A percentile compares a stretch with the other conserved stretches of the same genome.
These are phyloP conservation scores for Scortum barcoo DNA, from an alignment of 2,113 vertebrate species.

Conservation along the genomic window DNA sequence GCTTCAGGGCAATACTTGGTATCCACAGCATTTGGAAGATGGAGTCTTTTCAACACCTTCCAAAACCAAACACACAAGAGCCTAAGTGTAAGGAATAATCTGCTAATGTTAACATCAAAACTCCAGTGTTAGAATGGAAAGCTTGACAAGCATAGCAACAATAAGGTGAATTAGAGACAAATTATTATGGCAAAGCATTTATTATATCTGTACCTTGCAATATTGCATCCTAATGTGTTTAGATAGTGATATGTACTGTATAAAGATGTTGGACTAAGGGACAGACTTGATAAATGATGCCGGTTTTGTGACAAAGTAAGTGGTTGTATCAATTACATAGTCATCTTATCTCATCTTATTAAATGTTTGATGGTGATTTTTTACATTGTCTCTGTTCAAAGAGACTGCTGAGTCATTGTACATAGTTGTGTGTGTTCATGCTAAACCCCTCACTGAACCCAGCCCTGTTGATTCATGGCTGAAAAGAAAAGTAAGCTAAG, in stretches of 20 bases:
- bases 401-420: constrained; percentile 41
- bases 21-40: not conserved
- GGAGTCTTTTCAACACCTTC: not conserved
- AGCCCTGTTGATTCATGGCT: not conserved
- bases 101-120: not conserved
- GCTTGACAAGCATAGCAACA: not conserved
- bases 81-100: not conserved
- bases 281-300: not conserved
- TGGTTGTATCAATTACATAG: constrained; percentile 27
- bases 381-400: constrained; percentile 61
- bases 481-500: not conserved
- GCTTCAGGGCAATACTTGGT: not conserved
- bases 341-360: constrained; percentile 22
- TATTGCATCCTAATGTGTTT: constrained; percentile 26
- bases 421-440: constrained; percentile 1
- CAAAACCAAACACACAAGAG: not conserved
- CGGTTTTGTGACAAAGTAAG: constrained; percentile 5
- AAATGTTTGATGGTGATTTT: constrained; percentile 35
- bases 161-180: not conserved
- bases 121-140: not conserved
- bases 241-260: constrained; percentile 25
- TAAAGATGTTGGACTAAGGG: constrained; percentile 10
- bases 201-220: constrained; percentile 23
- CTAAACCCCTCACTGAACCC: constrained; percentile 11
- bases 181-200: not conserved